Conservation (phyloP, 2,888 invertebrate species). For the Spodoptera littoralis region DNA sequence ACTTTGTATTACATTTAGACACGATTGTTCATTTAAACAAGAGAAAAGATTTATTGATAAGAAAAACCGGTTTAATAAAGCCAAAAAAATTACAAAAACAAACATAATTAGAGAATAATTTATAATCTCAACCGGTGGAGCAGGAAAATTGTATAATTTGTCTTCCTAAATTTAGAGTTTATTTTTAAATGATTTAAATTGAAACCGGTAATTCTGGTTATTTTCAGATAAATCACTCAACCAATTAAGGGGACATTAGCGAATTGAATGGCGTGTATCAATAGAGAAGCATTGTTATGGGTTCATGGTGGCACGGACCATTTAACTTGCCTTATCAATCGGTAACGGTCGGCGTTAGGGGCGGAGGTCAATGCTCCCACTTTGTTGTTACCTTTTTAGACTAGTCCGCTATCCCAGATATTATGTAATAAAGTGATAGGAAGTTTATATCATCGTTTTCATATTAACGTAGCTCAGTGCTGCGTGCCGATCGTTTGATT, state of each 20-base stretch:
- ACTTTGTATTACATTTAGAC: too few relatives aligned
- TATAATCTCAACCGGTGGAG: conserved; percentile 4
- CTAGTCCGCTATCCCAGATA: conserved; percentile 53
- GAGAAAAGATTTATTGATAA: too few relatives aligned
- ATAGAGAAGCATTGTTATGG: conserved; percentile 78
- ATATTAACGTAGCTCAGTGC: conserved; percentile 35
- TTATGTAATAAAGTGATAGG: conserved; percentile 55
- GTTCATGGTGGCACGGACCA: conserved; percentile 76
- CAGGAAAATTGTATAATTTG: conserved; percentile 23
- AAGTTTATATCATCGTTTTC: conserved; percentile 46
- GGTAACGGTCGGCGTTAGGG: conserved; percentile 70
- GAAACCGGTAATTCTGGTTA: conserved; percentile 59
- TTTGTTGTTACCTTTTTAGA: conserved; percentile 61
- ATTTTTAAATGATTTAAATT: conserved; percentile 52
- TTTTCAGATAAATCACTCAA: conserved; percentile 79
- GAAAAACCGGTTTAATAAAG: not conserved
- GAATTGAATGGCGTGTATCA: conserved; percentile 83
- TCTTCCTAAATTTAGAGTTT: conserved; percentile 7
- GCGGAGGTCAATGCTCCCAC: conserved; percentile 78
- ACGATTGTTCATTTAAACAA: too few relatives aligned
- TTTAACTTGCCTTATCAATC: conserved; percentile 83
- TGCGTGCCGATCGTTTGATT: conserved; percentile 44
- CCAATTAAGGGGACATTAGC: conserved; percentile 85
- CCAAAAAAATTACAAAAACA: conserved; percentile 15
- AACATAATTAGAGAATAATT: conserved; percentile 18